Evolutionary conservation across 2,888 invertebrate species (phyloP).

Genomic region (Hartigia nigra): DNA sequence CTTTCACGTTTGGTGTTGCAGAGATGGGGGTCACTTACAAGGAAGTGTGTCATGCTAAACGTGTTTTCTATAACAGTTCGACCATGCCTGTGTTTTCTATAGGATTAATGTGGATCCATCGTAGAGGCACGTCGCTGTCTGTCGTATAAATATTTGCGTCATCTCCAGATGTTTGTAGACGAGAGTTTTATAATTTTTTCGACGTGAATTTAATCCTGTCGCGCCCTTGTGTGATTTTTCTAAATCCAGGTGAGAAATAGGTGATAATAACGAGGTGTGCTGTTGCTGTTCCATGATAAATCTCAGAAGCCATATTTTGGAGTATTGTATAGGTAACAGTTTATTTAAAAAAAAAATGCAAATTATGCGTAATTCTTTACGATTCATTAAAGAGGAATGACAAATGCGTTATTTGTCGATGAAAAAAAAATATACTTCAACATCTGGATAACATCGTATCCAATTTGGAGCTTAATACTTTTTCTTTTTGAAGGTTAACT

Average conservation of each 20-base stretch:
- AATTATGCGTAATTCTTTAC: background rate
- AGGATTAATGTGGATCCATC: background rate
- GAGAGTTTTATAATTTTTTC: constrained; percentile 31
- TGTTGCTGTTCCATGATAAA: background rate
- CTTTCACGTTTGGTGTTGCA: background rate
- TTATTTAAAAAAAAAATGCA: background rate
- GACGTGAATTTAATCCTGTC: background rate
- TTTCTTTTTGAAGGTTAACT: background rate
- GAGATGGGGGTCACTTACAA: background rate
- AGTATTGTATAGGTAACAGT: background rate
- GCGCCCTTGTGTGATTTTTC: background rate
- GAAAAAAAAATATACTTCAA: background rate
- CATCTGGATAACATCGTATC: background rate
- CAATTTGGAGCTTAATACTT: background rate
- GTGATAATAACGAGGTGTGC: background rate
- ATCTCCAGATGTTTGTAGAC: constrained; percentile 43
- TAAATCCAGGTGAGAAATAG: background rate
- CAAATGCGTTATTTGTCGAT: background rate
- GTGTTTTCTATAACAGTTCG: background rate
- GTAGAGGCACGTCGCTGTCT: constrained; percentile 30
- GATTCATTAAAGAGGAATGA: background rate
- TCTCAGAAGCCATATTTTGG: background rate
- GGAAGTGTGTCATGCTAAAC: background rate
- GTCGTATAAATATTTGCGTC: constrained; percentile 40
- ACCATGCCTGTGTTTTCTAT: background rate